Evolutionary conservation across 1,140 invertebrate genomes (phyloP).

Genomic region (Pectinophora gossypiella): DNA sequence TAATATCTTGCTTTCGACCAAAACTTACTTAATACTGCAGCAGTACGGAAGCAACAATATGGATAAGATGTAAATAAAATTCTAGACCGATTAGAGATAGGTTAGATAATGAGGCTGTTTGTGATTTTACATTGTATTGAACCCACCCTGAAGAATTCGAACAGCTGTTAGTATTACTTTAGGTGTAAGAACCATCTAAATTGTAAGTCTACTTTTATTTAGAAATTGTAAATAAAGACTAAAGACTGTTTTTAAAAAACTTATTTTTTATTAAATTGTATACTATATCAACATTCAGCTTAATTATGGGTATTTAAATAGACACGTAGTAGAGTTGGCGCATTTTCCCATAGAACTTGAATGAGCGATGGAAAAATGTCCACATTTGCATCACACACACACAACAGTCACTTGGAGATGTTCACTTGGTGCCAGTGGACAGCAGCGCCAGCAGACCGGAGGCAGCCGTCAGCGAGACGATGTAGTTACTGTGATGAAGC

Average conservation of each 20-base stretch:
- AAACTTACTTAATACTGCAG: neutral
- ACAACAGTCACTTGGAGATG: slow-evolving; percentile 4
- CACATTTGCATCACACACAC: slow-evolving; percentile 12
- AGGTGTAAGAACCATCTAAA: slow-evolving; percentile 21
- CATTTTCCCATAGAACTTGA: neutral
- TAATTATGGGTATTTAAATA: slow-evolving; percentile 14
- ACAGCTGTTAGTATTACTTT: slow-evolving; percentile 24
- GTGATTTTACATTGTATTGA: slow-evolving; percentile 46
- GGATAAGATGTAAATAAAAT: neutral
- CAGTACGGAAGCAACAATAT: neutral
- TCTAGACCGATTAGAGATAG: neutral
- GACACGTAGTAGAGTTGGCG: slow-evolving; percentile 3
- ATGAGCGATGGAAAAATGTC: neutral
- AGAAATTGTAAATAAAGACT: slow-evolving; percentile 57
- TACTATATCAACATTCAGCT: slow-evolving; percentile 27
- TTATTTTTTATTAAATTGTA: slow-evolving; percentile 52
- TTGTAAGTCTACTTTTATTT: slow-evolving; percentile 30
- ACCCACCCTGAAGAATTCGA: slow-evolving; percentile 51
- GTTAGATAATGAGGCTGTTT: slow-evolving; percentile 31
- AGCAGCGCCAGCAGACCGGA: slow-evolving; percentile 92
- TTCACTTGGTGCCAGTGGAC: slow-evolving; percentile 85
- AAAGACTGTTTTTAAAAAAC: slow-evolving; percentile 42
- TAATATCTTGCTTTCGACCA: neutral
- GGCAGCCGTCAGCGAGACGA: slow-evolving; percentile 90
- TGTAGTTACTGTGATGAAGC: slow-evolving; percentile 84